Evolutionary conservation across 2,797 vertebrate genomes (phyloP).

Genomic region (Neostethus bicornis): DNA sequence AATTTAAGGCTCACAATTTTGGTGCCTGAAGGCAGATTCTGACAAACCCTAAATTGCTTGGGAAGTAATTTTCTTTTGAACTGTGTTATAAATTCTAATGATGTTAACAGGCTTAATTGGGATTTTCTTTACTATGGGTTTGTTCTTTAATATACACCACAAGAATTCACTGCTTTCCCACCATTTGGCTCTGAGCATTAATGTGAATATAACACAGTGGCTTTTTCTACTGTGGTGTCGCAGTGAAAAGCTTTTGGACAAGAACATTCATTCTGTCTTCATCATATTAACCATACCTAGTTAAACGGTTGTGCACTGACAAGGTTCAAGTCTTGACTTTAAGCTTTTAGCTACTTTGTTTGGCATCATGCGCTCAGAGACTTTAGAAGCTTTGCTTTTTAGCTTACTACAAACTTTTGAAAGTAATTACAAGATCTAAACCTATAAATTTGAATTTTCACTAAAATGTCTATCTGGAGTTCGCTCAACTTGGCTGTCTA

Average conservation of each 20-base stretch:
- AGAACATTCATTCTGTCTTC: slow-evolving; percentile 38
- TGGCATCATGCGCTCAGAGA: slow-evolving; percentile 16
- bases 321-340: slow-evolving; percentile 16
- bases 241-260: slow-evolving; percentile 48
- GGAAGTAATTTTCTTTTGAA: slow-evolving; percentile 72
- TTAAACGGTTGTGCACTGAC: slow-evolving; percentile 17
- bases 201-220: slow-evolving; percentile 49
- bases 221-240: slow-evolving; percentile 47
- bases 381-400: slow-evolving; percentile 8
- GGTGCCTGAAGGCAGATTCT: slow-evolving; percentile 66
- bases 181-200: slow-evolving; percentile 44
- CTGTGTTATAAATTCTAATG: slow-evolving; percentile 77
- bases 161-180: slow-evolving; percentile 57
- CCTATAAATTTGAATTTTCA: slow-evolving; percentile 41
- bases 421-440: slow-evolving; percentile 25
- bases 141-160: slow-evolving; percentile 71
- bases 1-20: slow-evolving; percentile 68
- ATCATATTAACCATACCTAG: slow-evolving; percentile 43
- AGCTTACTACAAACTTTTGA: slow-evolving; percentile 24
- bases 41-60: slow-evolving; percentile 60
- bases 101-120: slow-evolving; percentile 72
- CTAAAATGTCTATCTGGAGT: slow-evolving; percentile 45
- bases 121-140: slow-evolving; percentile 70
- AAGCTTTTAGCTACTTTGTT: slow-evolving; percentile 22
- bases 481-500: slow-evolving; percentile 24